Evolutionary conservation across 64 coral and sea anemone species (phyloP), one percentile per base, ranked within the genome.

Genomic region (Porites lutea): DNA sequence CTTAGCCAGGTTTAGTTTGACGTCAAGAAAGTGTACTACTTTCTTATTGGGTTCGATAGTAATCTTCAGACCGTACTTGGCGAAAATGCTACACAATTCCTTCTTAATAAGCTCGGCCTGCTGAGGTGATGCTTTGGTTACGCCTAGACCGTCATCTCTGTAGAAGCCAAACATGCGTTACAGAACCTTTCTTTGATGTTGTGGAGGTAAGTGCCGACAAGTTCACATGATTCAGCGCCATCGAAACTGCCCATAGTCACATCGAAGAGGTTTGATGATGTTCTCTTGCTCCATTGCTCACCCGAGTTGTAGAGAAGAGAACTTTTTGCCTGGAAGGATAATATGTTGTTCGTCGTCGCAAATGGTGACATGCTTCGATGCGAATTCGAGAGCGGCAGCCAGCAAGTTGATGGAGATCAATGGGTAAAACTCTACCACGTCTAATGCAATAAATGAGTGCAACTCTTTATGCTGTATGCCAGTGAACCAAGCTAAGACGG

Each of bases 231-330:
- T 79, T 79, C 77, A 8, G 77, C 14, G 18, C 77, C 49, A 14
- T 79, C 49, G 8, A 10, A 79, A 16, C 77, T 79, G 48, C 77
- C 50, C 77, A 79, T 79, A 23, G 77, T 79, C 9, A 57, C 47
- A n/a, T 79, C 49, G 48, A 79, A 79, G 12, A 79, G 77, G 57
- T 79, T 79, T 10, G 50, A 54, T n/a, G 77, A 79, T 52, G 77
- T 57, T 57, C 19, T 79, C 77, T 79, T 79, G 50, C 14, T 23
- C 77, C 77, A 79, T 79, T 10, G 16, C 47, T 79, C 67, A 43
- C 67, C 67, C 4, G 37, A 48, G 48, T 16, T 78, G 75, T 71
- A 71, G 23, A 71, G 67, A 27, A 71, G 67, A 20, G 19, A n/a
- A 21, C 6, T 71, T 5, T 71, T 0, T 21, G 15, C 13, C 27